Base-by-base conservation (phyloP, 2,797 vertebrate species). In the Spatula versicolor region DNA sequence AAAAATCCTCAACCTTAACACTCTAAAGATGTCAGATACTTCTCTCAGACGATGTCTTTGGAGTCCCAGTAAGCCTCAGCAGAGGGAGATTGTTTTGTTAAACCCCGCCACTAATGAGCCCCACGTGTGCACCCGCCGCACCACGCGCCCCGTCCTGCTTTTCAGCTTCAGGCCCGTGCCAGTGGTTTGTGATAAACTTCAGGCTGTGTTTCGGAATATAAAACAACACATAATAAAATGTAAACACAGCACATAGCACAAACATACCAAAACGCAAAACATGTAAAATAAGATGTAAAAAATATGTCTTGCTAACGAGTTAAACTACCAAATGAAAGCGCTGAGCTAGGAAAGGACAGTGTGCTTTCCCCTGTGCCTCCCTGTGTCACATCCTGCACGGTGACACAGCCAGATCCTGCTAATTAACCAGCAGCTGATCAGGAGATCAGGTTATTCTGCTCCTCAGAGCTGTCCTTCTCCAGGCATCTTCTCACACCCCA, bases 31-130 rank as follows among this genome's bases (percentile, higher is more conserved):
- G 55, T 59, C 48, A 78, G 30, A 48, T 64, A 17, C 20, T 59
- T 88, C 50, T 73, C 58, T 62, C 48, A 62, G 77, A 84, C 0
- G 0, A 43, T 68, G 37, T 74, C 67, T 90, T 83, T 31, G 48
- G 83, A 95, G 30, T 55, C 56, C 43, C 23, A 41, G 68, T 30
- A 91, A 92, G 31, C 43, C 52, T 62, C 46, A 71, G 39, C 67
- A 82, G 67, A 71, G 52, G 86, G 33, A 81, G 33, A 86, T 86
- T 52, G 73, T 82, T 94, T 91, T 67, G 83, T 25, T 86, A 92
- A 63, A 74, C 6, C 64, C 55, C 55, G 18, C 15, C 0, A 0
- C 11, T 90, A 92, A 89, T 91, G 80, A 85, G 58, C 72, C 68
- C 86, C 90, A 74, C 20, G 48, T 77, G 77, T 17, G 35, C 4